phyloP scores from a whole-genome alignment of 2,113 vertebrate species.

The Rhea americana region DNA sequence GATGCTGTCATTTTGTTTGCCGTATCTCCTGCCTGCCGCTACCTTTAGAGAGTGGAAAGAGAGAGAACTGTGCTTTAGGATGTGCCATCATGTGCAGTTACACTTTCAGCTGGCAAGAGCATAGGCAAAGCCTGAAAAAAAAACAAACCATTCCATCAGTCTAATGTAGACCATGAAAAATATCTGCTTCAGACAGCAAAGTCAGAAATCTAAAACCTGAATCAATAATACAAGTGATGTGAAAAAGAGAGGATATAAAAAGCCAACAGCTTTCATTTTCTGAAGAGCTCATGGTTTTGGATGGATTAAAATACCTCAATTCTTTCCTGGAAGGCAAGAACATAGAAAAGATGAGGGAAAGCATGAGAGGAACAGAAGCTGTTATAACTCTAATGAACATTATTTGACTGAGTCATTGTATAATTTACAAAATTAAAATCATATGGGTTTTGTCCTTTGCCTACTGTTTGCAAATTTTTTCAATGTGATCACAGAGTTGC shows the following conservation, averaged over 20 bases:
- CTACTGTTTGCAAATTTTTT: not conserved
- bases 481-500: not conserved
- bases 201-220: not conserved
- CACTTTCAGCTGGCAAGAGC: not conserved
- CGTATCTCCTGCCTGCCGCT: not conserved
- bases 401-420: not conserved
- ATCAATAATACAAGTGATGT: not conserved
- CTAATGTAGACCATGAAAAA: not conserved
- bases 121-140: not conserved
- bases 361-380: slow-evolving; percentile 12
- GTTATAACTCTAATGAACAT: not conserved
- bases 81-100: not conserved
- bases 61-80: not conserved
- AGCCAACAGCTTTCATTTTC: not conserved
- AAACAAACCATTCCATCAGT: not conserved
- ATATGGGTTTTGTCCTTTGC: not conserved
- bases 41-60: not conserved
- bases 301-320: not conserved
- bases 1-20: not conserved
- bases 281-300: not conserved
- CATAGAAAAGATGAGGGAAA: not conserved
- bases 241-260: not conserved
- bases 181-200: not conserved
- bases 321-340: slow-evolving; percentile 9
- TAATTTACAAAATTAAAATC: slow-evolving; percentile 45